A percentile compares a stretch with the other conserved stretches of the same genome.
phyloP scores from a whole-genome alignment of 2,113 vertebrate genomes.

The Proterorhinus semilunaris region DNA sequence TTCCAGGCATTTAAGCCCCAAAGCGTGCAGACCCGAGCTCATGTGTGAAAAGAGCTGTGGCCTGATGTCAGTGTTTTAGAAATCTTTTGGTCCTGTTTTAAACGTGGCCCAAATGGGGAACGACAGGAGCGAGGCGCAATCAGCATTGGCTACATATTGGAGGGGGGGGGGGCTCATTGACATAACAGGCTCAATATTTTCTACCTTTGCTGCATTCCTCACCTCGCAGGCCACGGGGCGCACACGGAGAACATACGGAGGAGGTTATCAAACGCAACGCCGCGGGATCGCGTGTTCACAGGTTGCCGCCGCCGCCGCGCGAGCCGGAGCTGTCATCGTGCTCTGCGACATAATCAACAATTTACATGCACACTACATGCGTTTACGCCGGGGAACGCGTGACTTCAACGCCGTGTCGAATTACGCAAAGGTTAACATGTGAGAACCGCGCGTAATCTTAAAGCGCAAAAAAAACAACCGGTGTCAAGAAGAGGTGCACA shows the following conservation, averaged over 20 bases:
- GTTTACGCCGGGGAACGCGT: too few relatives aligned
- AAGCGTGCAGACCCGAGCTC: slow-evolving; percentile 8
- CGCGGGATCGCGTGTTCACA: slow-evolving; percentile 27
- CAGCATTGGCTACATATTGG: slow-evolving; percentile 24
- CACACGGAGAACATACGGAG: slow-evolving; percentile 10
- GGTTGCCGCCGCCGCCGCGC: slow-evolving; percentile 25
- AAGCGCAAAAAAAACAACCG: background rate
- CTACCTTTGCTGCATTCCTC: slow-evolving; percentile 30
- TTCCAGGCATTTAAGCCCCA: too few relatives aligned
- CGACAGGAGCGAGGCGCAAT: slow-evolving; percentile 22
- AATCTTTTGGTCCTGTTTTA: slow-evolving; percentile 26
- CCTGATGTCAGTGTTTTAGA: too few relatives aligned
- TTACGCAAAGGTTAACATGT: background rate
- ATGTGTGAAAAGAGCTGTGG: background rate
- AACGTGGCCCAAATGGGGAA: slow-evolving; percentile 31
- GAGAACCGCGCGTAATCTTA: slow-evolving; percentile 18
- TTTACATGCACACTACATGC: slow-evolving; percentile 31
- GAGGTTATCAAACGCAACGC: background rate
- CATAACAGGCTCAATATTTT: slow-evolving; percentile 25
- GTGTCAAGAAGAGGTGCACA: background rate
- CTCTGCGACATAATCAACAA: slow-evolving; percentile 70
- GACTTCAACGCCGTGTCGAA: background rate
- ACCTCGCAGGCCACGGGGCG: background rate
- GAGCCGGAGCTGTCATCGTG: slow-evolving; percentile 28
- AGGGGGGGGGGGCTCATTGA: slow-evolving; percentile 12